Conservation (phyloP, 2,113 vertebrate species). For the Anolis sagrei region DNA sequence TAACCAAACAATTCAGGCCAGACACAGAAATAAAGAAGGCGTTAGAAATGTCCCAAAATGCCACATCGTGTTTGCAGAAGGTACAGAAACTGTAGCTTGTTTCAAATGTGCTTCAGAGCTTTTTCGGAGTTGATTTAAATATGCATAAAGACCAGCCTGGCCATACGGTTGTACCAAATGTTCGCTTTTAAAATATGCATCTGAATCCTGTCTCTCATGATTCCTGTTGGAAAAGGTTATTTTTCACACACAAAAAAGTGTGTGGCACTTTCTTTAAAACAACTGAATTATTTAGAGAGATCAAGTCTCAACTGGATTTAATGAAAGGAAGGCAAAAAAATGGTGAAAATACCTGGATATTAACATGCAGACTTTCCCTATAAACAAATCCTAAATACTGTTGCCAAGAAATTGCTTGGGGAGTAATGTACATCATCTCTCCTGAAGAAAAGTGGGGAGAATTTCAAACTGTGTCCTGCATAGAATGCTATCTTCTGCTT, state of each 20-base stretch:
- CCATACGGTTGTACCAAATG: conserved; percentile 26
- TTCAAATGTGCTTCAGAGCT: background rate
- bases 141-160: background rate
- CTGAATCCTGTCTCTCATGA: background rate
- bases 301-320: background rate
- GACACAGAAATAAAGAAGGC: no score
- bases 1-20: no score
- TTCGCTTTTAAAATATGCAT: background rate
- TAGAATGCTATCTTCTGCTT: no score
- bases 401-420: background rate
- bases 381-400: background rate
- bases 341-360: background rate
- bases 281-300: background rate
- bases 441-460: background rate
- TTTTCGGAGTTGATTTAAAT: background rate
- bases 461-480: no score
- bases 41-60: no score
- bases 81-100: background rate
- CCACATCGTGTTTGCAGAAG: background rate
- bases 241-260: background rate
- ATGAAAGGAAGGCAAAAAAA: background rate
- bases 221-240: background rate
- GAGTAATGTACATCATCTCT: background rate
- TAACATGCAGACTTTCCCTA: background rate
- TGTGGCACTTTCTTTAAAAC: background rate